Evolutionary conservation across 2,888 invertebrate species (phyloP).

Genomic region (Thecocarcelia acutangulata): DNA sequence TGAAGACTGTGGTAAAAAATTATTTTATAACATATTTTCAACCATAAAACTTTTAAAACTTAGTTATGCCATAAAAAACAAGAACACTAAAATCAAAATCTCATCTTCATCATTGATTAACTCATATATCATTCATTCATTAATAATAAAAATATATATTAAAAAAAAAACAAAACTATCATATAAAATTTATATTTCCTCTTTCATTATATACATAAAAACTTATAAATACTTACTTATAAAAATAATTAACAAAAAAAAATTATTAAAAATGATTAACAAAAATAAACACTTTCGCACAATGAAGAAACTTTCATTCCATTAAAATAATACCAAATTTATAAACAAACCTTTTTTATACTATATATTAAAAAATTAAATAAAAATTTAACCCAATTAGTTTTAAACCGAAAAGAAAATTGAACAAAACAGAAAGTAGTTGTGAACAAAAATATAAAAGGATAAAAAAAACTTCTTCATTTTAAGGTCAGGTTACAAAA

Average conservation of each 20-base stretch:
- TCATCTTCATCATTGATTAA: slow-evolving; percentile 58
- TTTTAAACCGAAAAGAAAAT: slow-evolving; percentile 27
- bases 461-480: slow-evolving; percentile 19
- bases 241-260: slow-evolving; percentile 21
- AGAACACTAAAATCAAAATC: slow-evolving; percentile 67
- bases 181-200: slow-evolving; percentile 8
- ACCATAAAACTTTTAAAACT: neutral
- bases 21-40: neutral
- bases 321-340: neutral
- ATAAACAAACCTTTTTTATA: slow-evolving; percentile 58
- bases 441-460: slow-evolving; percentile 23
- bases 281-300: slow-evolving; percentile 62
- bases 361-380: slow-evolving; percentile 36
- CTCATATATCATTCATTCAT: slow-evolving; percentile 40
- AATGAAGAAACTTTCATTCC: slow-evolving; percentile 57
- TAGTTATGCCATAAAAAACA: neutral
- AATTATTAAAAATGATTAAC: slow-evolving; percentile 3
- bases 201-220: slow-evolving; percentile 25
- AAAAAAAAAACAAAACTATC: neutral
- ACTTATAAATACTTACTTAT: neutral
- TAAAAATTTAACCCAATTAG: slow-evolving; percentile 22
- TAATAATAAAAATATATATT: too few relatives aligned
- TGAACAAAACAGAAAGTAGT: slow-evolving; percentile 30
- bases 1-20: neutral
- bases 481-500: slow-evolving; percentile 49